phyloP scores from a whole-genome alignment of 2,888 invertebrate genomes.

The Tuberolachnus salignus region DNA sequence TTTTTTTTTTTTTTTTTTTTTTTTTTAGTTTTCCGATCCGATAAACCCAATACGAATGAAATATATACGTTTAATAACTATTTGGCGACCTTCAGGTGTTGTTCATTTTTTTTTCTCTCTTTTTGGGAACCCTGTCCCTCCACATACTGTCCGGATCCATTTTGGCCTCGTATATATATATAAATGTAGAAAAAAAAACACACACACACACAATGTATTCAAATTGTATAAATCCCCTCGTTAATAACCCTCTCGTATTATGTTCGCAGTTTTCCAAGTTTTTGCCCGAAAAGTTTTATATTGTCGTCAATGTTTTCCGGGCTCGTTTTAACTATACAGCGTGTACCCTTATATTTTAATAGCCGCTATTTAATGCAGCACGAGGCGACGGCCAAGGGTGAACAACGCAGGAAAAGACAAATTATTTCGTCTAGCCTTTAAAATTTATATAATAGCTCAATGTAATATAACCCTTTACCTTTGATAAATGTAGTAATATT shows the following conservation, averaged over 20 bases:
- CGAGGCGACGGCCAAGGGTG: background rate
- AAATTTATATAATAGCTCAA: no score
- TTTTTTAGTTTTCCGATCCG: no score
- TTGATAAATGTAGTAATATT: no score
- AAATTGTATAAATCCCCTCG: conserved; percentile 1
- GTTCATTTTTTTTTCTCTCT: background rate
- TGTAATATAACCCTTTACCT: no score
- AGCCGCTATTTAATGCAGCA: background rate
- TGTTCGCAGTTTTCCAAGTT: conserved; percentile 20
- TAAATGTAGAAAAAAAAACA: no score
- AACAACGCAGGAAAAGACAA: conserved; percentile 4
- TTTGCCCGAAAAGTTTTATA: conserved; percentile 23
- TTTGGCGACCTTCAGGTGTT: background rate
- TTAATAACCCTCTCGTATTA: conserved; percentile 25
- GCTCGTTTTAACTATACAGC: background rate
- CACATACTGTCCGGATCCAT: background rate
- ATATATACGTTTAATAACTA: background rate
- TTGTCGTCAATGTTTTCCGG: conserved; percentile 8
- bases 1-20: no score
- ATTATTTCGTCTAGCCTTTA: background rate
- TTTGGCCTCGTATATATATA: background rate
- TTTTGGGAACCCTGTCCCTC: background rate
- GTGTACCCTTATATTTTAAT: background rate
- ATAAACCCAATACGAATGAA: no score
- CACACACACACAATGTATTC: background rate